Percentiles rank a stretch among this genome's conserved stretches.
These are phyloP conservation scores for Petrocephalus zakoni DNA, from an alignment of 2,113 vertebrate species.

Conservation along the genomic window DNA sequence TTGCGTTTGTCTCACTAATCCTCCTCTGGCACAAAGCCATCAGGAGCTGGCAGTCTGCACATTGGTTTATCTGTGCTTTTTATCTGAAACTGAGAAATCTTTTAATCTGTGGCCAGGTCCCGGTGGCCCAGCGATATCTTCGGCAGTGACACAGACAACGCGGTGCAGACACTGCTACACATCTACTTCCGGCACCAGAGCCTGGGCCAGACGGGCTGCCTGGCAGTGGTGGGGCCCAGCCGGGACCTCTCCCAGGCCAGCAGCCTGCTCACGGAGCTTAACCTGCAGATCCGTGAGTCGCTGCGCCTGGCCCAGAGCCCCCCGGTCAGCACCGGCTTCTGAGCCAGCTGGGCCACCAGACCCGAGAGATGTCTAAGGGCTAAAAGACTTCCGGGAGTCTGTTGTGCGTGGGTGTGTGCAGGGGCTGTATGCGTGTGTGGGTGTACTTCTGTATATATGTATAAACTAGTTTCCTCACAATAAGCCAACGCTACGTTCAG, in stretches of 20 bases:
- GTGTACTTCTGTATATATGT: slow-evolving; percentile 39
- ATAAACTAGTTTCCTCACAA: slow-evolving; percentile 40
- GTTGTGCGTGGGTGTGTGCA: slow-evolving; percentile 40
- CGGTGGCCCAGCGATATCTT: slow-evolving; percentile 96
- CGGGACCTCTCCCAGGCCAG: slow-evolving; percentile 86
- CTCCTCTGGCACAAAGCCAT: background rate
- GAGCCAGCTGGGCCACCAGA: background rate
- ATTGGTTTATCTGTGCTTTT: background rate
- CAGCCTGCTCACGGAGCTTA: slow-evolving; percentile 91
- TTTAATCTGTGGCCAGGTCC: slow-evolving; percentile 55
- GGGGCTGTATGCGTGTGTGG: slow-evolving; percentile 24
- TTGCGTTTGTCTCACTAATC: background rate
- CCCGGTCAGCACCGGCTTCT: slow-evolving; percentile 51
- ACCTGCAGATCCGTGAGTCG: slow-evolving; percentile 90
- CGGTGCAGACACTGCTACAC: slow-evolving; percentile 85
- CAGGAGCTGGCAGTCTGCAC: background rate
- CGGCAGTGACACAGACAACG: slow-evolving; percentile 79
- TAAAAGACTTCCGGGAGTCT: slow-evolving; percentile 62
- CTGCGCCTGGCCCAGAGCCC: slow-evolving; percentile 76
- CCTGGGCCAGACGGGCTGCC: slow-evolving; percentile 86
- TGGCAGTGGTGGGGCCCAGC: slow-evolving; percentile 85
- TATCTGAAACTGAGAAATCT: background rate
- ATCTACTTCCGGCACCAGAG: slow-evolving; percentile 98
- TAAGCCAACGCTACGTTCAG: slow-evolving; percentile 52
- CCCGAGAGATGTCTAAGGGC: slow-evolving; percentile 37